Evolutionary conservation across 2,113 vertebrate species (phyloP), one percentile per base, ranked within the genome.

Genomic region (Heliornis fulica): DNA sequence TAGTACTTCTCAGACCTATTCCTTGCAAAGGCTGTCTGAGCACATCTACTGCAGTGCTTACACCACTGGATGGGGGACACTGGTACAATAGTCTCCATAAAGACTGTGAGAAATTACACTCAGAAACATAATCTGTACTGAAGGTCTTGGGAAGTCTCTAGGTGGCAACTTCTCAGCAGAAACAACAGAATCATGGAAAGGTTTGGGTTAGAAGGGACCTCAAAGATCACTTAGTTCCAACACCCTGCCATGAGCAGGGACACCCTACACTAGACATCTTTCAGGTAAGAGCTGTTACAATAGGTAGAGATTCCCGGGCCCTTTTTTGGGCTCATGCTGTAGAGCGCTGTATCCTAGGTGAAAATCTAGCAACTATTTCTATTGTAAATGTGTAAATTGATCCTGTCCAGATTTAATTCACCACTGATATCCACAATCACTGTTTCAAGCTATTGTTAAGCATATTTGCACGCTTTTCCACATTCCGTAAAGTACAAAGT

Each of bases 11-110:
- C 26, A 51, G 15, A 36, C 9, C 11, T 28, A 9, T 43, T 88
- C 40, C 23, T 56, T 29, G 16, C 26, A 86, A 83, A 56, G 11
- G 6, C 54, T 72, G 4, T 53, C 56, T 65, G 65, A 15, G 14
- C 19, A 36, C n/a, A 31, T 25, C 18, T 31, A 13, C 48, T 26
- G 25, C 13, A 53, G 36, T 8, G 48, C n/a, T 5, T 51, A 26
- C 3, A 11, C 40, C 66, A 60, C n/a, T 80, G n/a, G 11, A 65
- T 32, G 11, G 18, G 17, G 34, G 5, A 66, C 0, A 0, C 0
- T 17, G 36, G 25, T 5, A 51, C 32, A 18, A 54, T 43, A 21
- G 26, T 60, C 31, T 69, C 51, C 59, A 77, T 17, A 70, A 69
- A 45, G 22, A 15, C 5, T 28, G 17, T 10, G 28, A 74, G 23